A percentile compares a stretch with the other conserved stretches of the same genome.
Evolutionary conservation across 2,113 vertebrate species (phyloP).

Genomic region (Phocoena sinus): DNA sequence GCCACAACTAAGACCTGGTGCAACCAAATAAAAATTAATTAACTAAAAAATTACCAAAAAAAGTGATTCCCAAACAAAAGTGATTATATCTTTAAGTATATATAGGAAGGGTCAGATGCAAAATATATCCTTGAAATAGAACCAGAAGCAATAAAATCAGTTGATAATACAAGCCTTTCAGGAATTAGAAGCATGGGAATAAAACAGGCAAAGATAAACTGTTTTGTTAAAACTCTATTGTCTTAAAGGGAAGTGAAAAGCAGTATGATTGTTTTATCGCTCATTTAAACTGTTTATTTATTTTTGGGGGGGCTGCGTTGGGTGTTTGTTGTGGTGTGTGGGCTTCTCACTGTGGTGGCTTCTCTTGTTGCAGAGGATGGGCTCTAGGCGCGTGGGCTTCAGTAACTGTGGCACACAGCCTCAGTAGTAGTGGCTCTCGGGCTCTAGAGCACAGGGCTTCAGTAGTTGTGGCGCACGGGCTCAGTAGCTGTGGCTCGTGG

Average conservation of each 20-base stretch:
- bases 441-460: too few species aligned
- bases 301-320: too few species aligned
- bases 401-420: too few species aligned
- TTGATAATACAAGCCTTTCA: background rate
- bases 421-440: too few species aligned
- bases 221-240: background rate
- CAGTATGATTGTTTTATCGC: background rate
- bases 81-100: background rate
- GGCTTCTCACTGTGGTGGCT: too few species aligned
- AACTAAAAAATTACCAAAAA: background rate
- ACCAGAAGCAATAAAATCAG: background rate
- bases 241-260: background rate
- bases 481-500: too few species aligned
- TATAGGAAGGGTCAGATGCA: background rate
- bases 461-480: too few species aligned
- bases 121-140: background rate
- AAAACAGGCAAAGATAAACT: background rate
- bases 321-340: too few species aligned
- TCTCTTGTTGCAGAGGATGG: too few species aligned
- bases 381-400: too few species aligned
- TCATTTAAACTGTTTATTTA: background rate
- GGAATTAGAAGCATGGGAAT: slow-evolving; percentile 17
- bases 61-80: background rate
- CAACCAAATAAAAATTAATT: too few species aligned
- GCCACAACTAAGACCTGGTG: too few species aligned